These are phyloP conservation scores for Coelopa frigida DNA, from an alignment of 1,140 invertebrate species.

Conservation along the genomic window DNA sequence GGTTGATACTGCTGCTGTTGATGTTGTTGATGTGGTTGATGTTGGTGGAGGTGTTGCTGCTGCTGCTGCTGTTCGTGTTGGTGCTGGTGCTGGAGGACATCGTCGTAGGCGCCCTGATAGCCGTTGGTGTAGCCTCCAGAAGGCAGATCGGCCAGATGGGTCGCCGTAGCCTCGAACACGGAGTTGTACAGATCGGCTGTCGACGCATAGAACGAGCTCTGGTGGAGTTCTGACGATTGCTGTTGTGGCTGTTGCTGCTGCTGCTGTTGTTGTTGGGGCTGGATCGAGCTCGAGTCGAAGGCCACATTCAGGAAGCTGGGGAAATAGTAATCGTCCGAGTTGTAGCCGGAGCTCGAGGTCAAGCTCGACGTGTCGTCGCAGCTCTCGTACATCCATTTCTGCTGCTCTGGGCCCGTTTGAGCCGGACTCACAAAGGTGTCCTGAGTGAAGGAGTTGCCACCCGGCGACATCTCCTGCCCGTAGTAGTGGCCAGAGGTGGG, in stretches of 20 bases:
- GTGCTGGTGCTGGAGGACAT: slow-evolving; percentile 25
- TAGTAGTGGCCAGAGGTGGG: slow-evolving; percentile 8
- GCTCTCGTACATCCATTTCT: slow-evolving; percentile 31
- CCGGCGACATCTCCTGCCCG: slow-evolving; percentile 2
- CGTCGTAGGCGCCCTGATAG: slow-evolving; percentile 12
- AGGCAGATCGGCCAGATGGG: not conserved
- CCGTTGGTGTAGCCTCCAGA: not conserved
- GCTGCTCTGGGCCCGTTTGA: not conserved
- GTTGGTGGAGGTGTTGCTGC: slow-evolving; percentile 9
- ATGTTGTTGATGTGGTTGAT: slow-evolving; percentile 7
- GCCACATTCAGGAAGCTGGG: slow-evolving; percentile 14
- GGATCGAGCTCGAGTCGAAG: not conserved
- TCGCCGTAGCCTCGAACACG: slow-evolving; percentile 26
- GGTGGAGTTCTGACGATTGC: not conserved
- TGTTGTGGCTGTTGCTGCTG: slow-evolving; percentile 15
- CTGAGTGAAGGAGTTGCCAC: not conserved
- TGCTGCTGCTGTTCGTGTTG: slow-evolving; percentile 22
- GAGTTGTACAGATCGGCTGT: slow-evolving; percentile 32
- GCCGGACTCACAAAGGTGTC: too few relatives aligned
- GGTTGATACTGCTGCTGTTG: slow-evolving; percentile 12
- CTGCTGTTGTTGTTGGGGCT: not conserved
- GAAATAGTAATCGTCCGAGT: slow-evolving; percentile 34
- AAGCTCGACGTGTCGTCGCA: slow-evolving; percentile 41
- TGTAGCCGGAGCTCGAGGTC: slow-evolving; percentile 34
- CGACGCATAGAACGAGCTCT: slow-evolving; percentile 23